A percentile compares a stretch with the other conserved stretches of the same genome.
Conservation (phyloP, 2,888 invertebrate species). For the Mantis religiosa region DNA sequence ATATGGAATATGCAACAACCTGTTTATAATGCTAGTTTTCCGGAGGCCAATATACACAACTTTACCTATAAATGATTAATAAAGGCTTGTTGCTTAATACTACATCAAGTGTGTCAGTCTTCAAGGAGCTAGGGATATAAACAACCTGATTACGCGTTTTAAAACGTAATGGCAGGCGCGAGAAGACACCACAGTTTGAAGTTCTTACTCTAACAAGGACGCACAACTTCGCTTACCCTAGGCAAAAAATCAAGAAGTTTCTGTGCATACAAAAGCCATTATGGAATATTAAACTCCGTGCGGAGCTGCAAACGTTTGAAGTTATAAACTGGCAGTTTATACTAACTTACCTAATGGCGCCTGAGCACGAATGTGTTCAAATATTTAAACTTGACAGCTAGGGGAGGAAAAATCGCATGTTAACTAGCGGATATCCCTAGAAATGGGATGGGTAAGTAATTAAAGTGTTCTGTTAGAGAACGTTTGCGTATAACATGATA, state of each 20-base stretch:
- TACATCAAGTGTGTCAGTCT: too few relatives aligned
- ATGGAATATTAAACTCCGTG: background rate
- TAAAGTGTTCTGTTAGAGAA: background rate
- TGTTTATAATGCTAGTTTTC: too few relatives aligned
- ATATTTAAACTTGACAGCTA: background rate
- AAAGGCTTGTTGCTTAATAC: too few relatives aligned
- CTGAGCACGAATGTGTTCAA: background rate
- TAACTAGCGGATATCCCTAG: background rate
- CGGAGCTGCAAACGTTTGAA: background rate
- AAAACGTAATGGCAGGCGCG: background rate
- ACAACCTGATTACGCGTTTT: too few relatives aligned
- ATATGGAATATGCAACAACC: too few relatives aligned
- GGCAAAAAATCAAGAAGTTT: background rate
- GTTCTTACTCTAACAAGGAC: background rate
- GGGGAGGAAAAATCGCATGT: background rate
- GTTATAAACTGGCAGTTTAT: background rate
- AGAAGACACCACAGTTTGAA: background rate
- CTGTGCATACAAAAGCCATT: background rate
- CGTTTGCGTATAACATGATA: too few relatives aligned
- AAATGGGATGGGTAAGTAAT: background rate
- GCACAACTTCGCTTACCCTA: background rate
- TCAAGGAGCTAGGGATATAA: too few relatives aligned
- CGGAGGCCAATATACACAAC: too few relatives aligned
- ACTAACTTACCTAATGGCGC: background rate
- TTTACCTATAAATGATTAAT: too few relatives aligned